Conservation (phyloP, 2,797 vertebrate genomes). For the Bufotes viridis region DNA sequence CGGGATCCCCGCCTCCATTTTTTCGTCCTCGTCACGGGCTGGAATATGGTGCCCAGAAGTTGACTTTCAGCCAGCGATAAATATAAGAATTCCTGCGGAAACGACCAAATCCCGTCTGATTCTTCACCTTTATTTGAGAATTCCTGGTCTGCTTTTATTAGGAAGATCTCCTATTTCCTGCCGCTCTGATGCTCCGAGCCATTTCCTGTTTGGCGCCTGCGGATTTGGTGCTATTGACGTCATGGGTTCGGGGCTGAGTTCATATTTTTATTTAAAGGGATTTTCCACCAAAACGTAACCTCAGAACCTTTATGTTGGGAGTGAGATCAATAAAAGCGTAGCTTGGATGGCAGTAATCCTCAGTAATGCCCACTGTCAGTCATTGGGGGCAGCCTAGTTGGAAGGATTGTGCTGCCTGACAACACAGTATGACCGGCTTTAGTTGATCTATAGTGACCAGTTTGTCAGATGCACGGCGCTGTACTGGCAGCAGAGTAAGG, state of each 20-base stretch:
- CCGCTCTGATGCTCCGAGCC: constrained; percentile 63
- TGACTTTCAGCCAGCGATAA: background rate
- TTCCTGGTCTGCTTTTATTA: constrained; percentile 56
- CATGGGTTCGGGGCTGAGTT: background rate
- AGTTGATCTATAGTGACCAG: too few species aligned
- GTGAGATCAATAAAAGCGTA: too few species aligned
- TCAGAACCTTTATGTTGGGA: background rate
- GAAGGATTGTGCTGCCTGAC: too few species aligned
- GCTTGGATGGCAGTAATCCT: too few species aligned
- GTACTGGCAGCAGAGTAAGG: too few species aligned
- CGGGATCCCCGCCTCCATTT: too few species aligned
- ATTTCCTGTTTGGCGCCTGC: constrained; percentile 67
- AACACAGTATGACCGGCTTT: background rate
- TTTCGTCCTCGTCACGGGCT: too few species aligned
- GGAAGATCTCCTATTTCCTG: constrained; percentile 70
- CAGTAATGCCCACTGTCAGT: too few species aligned
- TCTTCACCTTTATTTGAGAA: constrained; percentile 24
- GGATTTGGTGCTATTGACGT: background rate
- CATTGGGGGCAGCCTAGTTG: too few species aligned
- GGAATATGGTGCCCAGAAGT: background rate
- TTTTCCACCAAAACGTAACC: background rate
- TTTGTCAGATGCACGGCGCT: too few species aligned
- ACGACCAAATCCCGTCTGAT: constrained; percentile 8
- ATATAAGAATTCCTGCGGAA: constrained; percentile 17
- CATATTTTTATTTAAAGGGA: background rate